A percentile compares a stretch with the other conserved stretches of the same genome.
Conservation (phyloP, 2,888 invertebrate species). For the Sinodicranocentrus sp. region DNA sequence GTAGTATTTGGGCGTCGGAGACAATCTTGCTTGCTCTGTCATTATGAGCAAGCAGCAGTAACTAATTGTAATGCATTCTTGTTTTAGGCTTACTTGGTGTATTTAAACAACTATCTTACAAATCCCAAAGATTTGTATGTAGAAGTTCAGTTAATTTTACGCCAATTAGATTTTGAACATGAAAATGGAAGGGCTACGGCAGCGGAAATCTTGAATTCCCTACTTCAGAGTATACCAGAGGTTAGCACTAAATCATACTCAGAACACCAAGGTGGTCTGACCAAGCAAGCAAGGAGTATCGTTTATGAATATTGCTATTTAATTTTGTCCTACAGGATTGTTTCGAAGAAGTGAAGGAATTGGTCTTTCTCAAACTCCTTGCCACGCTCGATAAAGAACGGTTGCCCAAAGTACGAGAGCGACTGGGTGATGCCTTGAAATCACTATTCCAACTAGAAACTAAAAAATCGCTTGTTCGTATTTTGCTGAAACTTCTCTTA, state of each 20-base stretch:
- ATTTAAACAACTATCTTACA: conserved; percentile 70
- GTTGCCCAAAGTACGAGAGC: conserved; percentile 53
- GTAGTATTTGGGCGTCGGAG: not conserved
- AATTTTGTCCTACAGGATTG: conserved; percentile 44
- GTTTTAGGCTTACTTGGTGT: conserved; percentile 66
- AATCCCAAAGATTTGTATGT: conserved; percentile 65
- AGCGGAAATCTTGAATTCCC: conserved; percentile 60
- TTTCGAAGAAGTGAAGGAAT: conserved; percentile 67
- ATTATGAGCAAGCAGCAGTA: not conserved
- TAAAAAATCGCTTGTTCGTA: conserved; percentile 48
- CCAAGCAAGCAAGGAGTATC: not conserved
- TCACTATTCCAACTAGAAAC: conserved; percentile 57
- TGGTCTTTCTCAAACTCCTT: conserved; percentile 65
- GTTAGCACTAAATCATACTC: conserved; percentile 45
- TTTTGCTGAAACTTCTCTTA: conserved; percentile 59
- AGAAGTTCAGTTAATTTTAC: conserved; percentile 67
- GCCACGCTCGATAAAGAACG: conserved; percentile 62
- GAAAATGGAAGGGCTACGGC: conserved; percentile 68
- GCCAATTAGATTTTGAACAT: conserved; percentile 65
- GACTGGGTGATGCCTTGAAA: conserved; percentile 53
- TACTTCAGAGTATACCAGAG: conserved; percentile 66
- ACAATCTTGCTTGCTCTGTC: too few species aligned
- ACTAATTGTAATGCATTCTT: not conserved
- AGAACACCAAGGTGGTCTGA: not conserved
- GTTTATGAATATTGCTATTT: not conserved